Conservation (phyloP, 2,797 vertebrate species). For the Oreortyx pictus region DNA sequence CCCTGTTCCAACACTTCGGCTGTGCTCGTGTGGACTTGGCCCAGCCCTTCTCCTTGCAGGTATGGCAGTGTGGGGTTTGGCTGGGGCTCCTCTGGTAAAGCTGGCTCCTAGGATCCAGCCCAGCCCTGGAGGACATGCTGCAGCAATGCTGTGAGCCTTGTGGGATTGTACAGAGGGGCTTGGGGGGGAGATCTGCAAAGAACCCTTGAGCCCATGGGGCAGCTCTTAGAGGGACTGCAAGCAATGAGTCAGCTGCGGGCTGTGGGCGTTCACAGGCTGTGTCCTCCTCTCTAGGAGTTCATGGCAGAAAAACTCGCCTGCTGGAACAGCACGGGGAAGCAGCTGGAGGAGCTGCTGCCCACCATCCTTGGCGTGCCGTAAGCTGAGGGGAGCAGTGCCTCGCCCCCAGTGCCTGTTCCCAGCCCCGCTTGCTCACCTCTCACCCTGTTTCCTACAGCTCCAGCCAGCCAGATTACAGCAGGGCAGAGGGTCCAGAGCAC, state of each 20-base stretch:
- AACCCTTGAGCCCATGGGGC: background rate
- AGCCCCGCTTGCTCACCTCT: background rate
- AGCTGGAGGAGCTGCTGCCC: slow-evolving; percentile 84
- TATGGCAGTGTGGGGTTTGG: background rate
- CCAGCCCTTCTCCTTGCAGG: slow-evolving; percentile 92
- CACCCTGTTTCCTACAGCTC: rapidly evolving
- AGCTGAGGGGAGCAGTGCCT: background rate
- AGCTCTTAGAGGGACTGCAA: background rate
- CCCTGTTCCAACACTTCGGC: slow-evolving; percentile 6
- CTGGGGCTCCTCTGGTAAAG: background rate
- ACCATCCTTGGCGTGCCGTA: slow-evolving; percentile 83
- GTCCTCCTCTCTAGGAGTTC: slow-evolving; percentile 81
- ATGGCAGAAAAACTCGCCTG: slow-evolving; percentile 76
- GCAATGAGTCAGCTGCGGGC: background rate
- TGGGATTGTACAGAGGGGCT: rapidly evolving
- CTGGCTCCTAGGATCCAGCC: background rate
- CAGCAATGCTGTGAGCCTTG: rapidly evolving
- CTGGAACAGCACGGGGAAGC: slow-evolving; percentile 74
- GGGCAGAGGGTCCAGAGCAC: slow-evolving; percentile 67
- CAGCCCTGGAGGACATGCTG: rapidly evolving
- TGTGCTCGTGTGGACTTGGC: slow-evolving; percentile 86
- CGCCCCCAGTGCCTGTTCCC: rapidly evolving
- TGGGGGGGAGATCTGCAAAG: background rate
- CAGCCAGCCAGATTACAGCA: slow-evolving; percentile 72
- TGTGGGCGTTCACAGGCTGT: background rate